These are phyloP conservation scores for Bryconaethiops microstoma DNA, from an alignment of 2,797 vertebrate species.

Conservation along the genomic window DNA sequence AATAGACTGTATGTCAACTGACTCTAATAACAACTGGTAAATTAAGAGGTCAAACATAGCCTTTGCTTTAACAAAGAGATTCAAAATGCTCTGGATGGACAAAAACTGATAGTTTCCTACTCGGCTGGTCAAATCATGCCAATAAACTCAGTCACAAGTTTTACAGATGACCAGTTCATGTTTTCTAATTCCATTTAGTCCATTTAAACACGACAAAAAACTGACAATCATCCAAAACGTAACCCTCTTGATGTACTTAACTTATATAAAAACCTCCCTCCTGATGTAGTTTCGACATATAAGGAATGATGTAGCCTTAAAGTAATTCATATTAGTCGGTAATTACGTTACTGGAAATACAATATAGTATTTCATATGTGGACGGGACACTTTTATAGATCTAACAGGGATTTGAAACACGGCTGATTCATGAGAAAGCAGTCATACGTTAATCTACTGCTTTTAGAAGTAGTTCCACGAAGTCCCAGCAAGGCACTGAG, in stretches of 20 bases:
- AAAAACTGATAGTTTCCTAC: no score
- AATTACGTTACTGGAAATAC: conserved; percentile 38
- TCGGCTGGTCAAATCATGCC: no score
- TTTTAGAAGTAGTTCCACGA: conserved; percentile 54
- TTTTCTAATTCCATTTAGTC: no score
- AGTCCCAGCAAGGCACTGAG: conserved; percentile 63
- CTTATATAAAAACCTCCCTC: background rate
- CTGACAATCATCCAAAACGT: background rate
- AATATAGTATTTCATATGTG: conserved; percentile 43
- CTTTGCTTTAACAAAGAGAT: no score
- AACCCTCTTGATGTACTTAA: background rate
- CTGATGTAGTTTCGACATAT: background rate
- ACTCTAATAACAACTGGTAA: background rate
- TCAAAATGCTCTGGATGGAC: no score
- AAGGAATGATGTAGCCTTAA: conserved; percentile 6
- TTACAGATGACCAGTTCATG: no score
- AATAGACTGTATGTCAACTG: background rate
- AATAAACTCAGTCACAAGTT: no score
- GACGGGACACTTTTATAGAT: conserved; percentile 63
- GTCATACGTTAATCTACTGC: conserved; percentile 60
- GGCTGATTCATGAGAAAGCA: conserved; percentile 70
- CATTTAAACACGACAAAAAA: background rate
- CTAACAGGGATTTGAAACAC: conserved; percentile 67
- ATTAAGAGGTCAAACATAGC: no score
- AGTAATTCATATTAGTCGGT: conserved; percentile 41